Base-by-base conservation (phyloP, 2,113 vertebrate genomes). In the Bufo bufo region DNA sequence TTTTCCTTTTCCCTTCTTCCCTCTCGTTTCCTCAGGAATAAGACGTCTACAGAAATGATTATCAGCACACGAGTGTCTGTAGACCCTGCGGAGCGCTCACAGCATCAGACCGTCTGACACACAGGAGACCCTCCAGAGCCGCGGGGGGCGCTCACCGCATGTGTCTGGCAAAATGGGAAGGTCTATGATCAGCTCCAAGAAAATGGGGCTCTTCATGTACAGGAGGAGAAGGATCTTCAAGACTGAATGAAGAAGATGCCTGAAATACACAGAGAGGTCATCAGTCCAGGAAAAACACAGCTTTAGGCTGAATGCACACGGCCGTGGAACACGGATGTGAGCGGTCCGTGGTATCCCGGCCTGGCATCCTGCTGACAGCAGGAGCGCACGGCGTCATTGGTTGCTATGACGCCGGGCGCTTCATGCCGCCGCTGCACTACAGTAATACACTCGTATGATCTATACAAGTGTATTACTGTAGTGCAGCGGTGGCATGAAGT, bases 21-120 rank as follows among this genome's bases (percentile, higher is more conserved):
- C 12, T 77, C 14, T 13, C 11, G 52, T 80, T 59, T 59, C 77
- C 77, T 80, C 23, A 59, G 77, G 59, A 80, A 80, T 54, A 80
- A 58, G 52, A 80, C 14, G 50, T 56, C 75, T n/a, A n/a, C 52
- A 33, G 52, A 52, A 54, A 56, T 78, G 49, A n/a, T 17, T 52
- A 77, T 52, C 49, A 54, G 50, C 17, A 33, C 4, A 12, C 0
- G 6, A 33, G 77, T 33, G 52, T 79, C 52, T 58, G 77, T 3
- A 13, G 20, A 78, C 49, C 19, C 10, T 5, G 75, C 20, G 7
- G 49, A 52, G 20, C 1, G 2, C n/a, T 54, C 52, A n/a, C 49
- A 78, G n/a, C 49, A 54, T 78, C 75, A 14, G 77, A 6, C 77
- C 49, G 12, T 78, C 77, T 56, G 54, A 47, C 14, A 23, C 19